These are phyloP conservation scores for Papilio helenus DNA, from an alignment of 1,140 invertebrate species.

Conservation along the genomic window DNA sequence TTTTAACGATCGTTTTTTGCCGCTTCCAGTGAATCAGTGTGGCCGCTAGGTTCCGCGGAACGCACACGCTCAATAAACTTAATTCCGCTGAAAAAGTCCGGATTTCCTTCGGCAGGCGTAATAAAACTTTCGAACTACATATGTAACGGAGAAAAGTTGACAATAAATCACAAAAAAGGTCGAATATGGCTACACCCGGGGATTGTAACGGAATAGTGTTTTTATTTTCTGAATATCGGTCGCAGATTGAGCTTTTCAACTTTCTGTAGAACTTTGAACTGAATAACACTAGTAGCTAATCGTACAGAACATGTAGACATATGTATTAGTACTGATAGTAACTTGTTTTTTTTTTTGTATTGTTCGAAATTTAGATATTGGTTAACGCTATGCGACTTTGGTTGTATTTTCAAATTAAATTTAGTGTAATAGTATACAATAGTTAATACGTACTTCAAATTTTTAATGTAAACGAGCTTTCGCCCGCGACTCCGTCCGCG, in stretches of 20 bases:
- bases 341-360: too few relatives aligned
- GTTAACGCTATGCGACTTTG: too few relatives aligned
- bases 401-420: too few relatives aligned
- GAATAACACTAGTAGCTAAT: neutral
- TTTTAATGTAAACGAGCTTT: too few relatives aligned
- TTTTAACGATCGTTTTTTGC: constrained; percentile 22
- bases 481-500: too few relatives aligned
- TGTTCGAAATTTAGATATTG: too few relatives aligned
- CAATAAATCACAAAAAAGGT: constrained; percentile 69
- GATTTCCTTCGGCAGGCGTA: constrained; percentile 59
- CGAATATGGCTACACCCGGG: constrained; percentile 56
- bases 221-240: constrained; percentile 41
- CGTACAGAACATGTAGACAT: too few relatives aligned
- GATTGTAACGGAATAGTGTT: constrained; percentile 47
- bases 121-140: constrained; percentile 61
- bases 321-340: too few relatives aligned
- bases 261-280: neutral
- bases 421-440: too few relatives aligned
- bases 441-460: too few relatives aligned
- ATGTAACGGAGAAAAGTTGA: constrained; percentile 47
- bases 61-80: constrained; percentile 61
- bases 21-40: constrained; percentile 24
- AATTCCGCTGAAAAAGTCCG: constrained; percentile 56
- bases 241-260: neutral
- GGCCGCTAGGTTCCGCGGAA: neutral